Base-by-base conservation (phyloP, 2,113 vertebrate species). In the Promerops cafer region DNA sequence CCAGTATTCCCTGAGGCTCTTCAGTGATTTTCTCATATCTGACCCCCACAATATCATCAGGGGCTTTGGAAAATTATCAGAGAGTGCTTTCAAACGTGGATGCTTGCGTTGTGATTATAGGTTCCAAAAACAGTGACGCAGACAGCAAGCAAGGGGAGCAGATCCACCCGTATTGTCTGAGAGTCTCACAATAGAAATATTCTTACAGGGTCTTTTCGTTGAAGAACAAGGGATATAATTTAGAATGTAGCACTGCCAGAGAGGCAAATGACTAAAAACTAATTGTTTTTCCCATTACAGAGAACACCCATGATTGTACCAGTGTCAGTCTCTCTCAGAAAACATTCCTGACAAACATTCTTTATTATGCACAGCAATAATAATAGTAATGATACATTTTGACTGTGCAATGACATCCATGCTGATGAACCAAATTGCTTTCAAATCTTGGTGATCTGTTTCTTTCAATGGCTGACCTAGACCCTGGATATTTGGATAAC, bases 251-350 rank as follows among this genome's bases (percentile, higher is more conserved):
- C 28, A n/a, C 22, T 87, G 49, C 22, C 31, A 85, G 91, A 49
- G 86, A 92, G 52, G 23, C 53, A 90, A 95, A 95, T 70, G 78
- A 60, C 56, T 83, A 74, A 94, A 95, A 97, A 72, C 77, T 96
- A 96, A 95, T 96, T 96, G 94, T 40, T 93, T 96, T 95, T 91
- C 83, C 57, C 49, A 86, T 96, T 95, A 92, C 15, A 59, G 71
- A 96, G 59, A 90, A 64, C 52, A 86, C 42, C 27, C 64, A 16
- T 84, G 53, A 89, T 92, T 93, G 60, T 30, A 78, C n/a, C 30
- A 71, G 8, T 72, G 83, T 93, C 83, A 75, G 42, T 64, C 50
- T 81, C 39, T 44, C 78, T 60, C 68, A 61, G 52, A 88, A 91
- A 91, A 90, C 18, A 45, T 83, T 83, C 56, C 30, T 69, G 77